These are phyloP conservation scores for Timandra comae DNA, from an alignment of 2,888 invertebrate genomes.

Conservation along the genomic window DNA sequence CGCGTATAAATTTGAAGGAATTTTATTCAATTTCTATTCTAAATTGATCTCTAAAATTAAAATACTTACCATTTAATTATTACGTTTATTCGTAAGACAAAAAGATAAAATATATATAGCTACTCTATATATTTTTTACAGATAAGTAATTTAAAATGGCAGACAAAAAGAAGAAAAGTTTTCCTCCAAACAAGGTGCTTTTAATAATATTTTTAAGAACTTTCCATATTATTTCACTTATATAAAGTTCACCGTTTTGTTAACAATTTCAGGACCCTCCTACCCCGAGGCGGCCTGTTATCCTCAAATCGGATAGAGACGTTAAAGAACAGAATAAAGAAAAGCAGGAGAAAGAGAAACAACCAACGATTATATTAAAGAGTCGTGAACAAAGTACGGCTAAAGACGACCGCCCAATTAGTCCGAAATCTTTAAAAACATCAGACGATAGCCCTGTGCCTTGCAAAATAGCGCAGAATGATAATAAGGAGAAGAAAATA, in stretches of 20 bases:
- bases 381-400: constrained; percentile 77
- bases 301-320: constrained; percentile 70
- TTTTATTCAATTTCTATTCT: too few relatives aligned
- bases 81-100: too few relatives aligned
- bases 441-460: constrained; percentile 52
- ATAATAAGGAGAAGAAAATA: constrained; percentile 64
- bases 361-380: constrained; percentile 83
- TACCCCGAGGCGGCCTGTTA: constrained; percentile 55
- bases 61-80: too few relatives aligned
- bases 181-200: constrained; percentile 36
- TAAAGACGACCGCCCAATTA: constrained; percentile 76
- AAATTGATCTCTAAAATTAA: too few relatives aligned
- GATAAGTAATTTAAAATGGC: constrained; percentile 40
- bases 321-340: constrained; percentile 53
- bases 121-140: too few relatives aligned
- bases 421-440: constrained; percentile 71
- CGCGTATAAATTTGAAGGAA: too few relatives aligned
- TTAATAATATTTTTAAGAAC: background rate
- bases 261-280: constrained; percentile 44
- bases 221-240: constrained; percentile 2
- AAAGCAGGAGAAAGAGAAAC: constrained; percentile 66
- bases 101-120: too few relatives aligned
- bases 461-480: constrained; percentile 69
- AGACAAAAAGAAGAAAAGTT: constrained; percentile 72
- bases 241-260: constrained; percentile 1